phyloP scores from a whole-genome alignment of 2,113 vertebrate genomes.

The Pardalotus punctatus region DNA sequence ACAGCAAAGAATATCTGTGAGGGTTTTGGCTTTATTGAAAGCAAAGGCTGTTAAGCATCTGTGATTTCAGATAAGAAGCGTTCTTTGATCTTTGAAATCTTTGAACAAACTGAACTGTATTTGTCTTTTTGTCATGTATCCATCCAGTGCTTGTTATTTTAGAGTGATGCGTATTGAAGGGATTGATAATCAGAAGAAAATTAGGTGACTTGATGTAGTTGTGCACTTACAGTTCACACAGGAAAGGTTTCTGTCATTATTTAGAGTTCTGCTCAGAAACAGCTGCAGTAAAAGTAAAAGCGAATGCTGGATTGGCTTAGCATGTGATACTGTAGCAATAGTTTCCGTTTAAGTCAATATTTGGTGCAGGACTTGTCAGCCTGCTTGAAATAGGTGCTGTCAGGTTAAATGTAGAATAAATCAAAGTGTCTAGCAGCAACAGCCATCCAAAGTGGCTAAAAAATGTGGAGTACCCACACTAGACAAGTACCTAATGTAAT shows the following conservation, averaged over 20 bases:
- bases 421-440: neutral
- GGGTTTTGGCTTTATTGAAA: neutral
- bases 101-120: neutral
- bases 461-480: neutral
- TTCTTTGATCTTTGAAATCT: neutral
- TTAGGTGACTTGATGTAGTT: neutral
- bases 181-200: neutral
- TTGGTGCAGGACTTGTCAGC: neutral
- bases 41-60: neutral
- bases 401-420: neutral
- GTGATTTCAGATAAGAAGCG: neutral
- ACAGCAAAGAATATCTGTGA: neutral
- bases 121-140: fast-evolving
- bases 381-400: neutral
- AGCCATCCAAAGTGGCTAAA: neutral
- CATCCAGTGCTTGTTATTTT: neutral
- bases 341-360: neutral
- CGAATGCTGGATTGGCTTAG: neutral
- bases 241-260: fast-evolving
- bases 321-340: neutral
- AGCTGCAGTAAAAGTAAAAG: neutral
- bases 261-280: neutral
- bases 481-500: neutral
- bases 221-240: fast-evolving
- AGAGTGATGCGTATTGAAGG: fast-evolving